Evolutionary conservation across 1,140 invertebrate species (phyloP), one percentile per base, ranked within the genome.

Genomic region (Pseudomyrmex concolor): DNA sequence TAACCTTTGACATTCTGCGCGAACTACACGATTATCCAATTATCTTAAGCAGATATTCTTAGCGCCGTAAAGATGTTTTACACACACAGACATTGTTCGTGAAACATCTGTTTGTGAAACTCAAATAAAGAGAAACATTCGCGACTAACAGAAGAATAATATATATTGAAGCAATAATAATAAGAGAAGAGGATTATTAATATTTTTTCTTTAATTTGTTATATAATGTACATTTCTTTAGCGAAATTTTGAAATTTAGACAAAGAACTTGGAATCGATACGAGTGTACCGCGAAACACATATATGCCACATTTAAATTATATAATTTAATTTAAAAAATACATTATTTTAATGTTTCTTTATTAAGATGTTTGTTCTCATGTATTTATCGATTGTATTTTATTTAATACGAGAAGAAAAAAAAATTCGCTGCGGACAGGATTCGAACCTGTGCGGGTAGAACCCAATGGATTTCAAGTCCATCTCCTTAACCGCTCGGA

Each of bases 391-490:
- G 0, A 12, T 64, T 51, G 15, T 5, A 34, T 67, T 2, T 43
- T 13, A 17, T 54, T 62, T 59, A 3, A 73, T 10, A 8, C 10
- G 43, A 43, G 70, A 34, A 62, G 57, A 86, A 91, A 92, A 94
- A 94, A 94, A 92, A 90, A 82, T 82, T 87, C 96, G 96, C 96
- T 96, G 96, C 95, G 96, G 96, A 96, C 96, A 97, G 96, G 96
- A 96, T 96, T 97, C 96, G 96, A 97, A 97, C 96, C 96, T 97
- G 96, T 95, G 96, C 96, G 96, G 96, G 96, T 95, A 96, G 94
- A 96, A 95, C 96, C 96, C 96, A 97, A 96, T 96, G 96, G 96
- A 96, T 96, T 97, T 97, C 96, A 96, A 96, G 96, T 96, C 96
- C 96, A 96, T 96, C 96, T 96, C 96, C 96, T 96, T 96, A 96